phyloP scores from a whole-genome alignment of 2,888 invertebrate genomes.

The Brachylomia viminalis region DNA sequence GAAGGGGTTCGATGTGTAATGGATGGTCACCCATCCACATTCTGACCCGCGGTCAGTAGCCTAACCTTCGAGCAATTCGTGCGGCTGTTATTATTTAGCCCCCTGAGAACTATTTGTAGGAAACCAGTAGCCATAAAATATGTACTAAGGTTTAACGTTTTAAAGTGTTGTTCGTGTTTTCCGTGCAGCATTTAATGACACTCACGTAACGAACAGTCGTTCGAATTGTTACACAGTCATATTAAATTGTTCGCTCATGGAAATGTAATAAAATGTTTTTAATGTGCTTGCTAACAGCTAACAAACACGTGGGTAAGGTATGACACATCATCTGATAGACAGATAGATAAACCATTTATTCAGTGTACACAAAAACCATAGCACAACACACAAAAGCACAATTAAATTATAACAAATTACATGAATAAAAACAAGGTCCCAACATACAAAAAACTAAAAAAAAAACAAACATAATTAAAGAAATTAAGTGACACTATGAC shows the following conservation, averaged over 20 bases:
- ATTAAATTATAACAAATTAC: too few species aligned
- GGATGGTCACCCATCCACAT: background rate
- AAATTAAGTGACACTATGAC: too few species aligned
- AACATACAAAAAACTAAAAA: too few species aligned
- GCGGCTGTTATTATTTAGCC: background rate
- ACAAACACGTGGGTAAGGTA: conserved; percentile 11
- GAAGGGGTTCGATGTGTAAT: background rate
- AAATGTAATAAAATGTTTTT: conserved; percentile 38
- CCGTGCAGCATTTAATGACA: conserved; percentile 36
- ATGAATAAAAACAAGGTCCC: too few species aligned
- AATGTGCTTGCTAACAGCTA: conserved; percentile 40
- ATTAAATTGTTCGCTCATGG: conserved; percentile 47
- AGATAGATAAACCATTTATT: too few species aligned
- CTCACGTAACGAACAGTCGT: conserved; percentile 36
- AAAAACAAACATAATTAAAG: too few species aligned
- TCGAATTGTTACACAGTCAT: conserved; percentile 35
- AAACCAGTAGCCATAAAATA: conserved; percentile 18
- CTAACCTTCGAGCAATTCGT: background rate
- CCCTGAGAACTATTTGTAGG: background rate
- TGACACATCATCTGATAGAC: conserved; percentile 44
- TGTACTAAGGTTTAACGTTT: background rate
- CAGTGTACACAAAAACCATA: too few species aligned
- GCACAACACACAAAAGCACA: too few species aligned
- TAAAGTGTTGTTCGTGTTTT: conserved; percentile 29
- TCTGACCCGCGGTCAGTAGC: background rate